Conservation (phyloP, 2,888 invertebrate species). For the Troides aeacus region DNA sequence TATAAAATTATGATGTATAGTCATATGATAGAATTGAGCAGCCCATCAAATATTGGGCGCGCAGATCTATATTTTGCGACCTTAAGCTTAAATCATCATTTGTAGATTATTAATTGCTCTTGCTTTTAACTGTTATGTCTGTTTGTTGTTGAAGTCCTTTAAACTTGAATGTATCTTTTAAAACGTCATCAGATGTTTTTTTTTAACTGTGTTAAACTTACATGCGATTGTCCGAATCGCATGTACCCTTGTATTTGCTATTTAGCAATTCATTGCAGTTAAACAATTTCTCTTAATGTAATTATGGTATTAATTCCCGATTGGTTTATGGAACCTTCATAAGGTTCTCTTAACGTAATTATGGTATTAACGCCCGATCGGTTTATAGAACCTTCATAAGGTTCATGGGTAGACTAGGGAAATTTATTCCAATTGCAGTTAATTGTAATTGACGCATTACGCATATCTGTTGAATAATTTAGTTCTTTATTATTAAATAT, state of each 20-base stretch:
- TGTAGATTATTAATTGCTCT: too few relatives aligned
- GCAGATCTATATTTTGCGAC: too few relatives aligned
- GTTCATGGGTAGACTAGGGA: constrained; percentile 17
- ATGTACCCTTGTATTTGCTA: constrained; percentile 1
- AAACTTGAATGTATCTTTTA: too few relatives aligned
- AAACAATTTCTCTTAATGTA: constrained; percentile 10
- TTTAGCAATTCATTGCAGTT: constrained; percentile 8
- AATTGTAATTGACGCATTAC: constrained; percentile 7
- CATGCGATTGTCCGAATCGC: too few relatives aligned
- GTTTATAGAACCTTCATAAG: constrained; percentile 22
- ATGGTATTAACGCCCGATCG: constrained; percentile 14
- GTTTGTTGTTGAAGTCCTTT: too few relatives aligned
- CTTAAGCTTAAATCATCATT: too few relatives aligned
- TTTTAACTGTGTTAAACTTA: too few relatives aligned
- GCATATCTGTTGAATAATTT: constrained; percentile 13
- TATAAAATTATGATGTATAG: too few relatives aligned
- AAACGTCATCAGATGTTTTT: too few relatives aligned
- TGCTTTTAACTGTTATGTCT: too few relatives aligned
- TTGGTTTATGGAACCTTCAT: constrained; percentile 22
- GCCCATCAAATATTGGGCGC: too few relatives aligned
- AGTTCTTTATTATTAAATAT: neutral
- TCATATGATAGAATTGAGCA: too few relatives aligned
- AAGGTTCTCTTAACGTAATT: constrained; percentile 24
- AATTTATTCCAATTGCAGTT: constrained; percentile 20
- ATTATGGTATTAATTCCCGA: constrained; percentile 17